These are phyloP conservation scores for Phylloscopus trochiloides DNA, from an alignment of 2,113 vertebrate genomes.

Conservation along the genomic window DNA sequence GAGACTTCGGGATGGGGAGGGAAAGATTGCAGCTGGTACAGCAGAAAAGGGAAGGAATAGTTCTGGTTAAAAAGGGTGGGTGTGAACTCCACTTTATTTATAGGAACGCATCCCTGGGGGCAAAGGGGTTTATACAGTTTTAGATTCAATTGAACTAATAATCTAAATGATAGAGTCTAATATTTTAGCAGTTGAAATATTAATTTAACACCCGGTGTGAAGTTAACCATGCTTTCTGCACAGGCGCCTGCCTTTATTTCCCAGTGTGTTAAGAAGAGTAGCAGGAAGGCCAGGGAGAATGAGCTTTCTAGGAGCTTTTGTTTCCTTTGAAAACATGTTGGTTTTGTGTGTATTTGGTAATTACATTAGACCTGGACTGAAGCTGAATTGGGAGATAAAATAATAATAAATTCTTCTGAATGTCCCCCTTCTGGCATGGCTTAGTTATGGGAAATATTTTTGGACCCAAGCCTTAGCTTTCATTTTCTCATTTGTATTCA, in stretches of 20 bases:
- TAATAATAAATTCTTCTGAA: constrained; percentile 42
- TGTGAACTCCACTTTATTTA: constrained; percentile 75
- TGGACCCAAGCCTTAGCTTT: constrained; percentile 3
- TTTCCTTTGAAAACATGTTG: constrained; percentile 36
- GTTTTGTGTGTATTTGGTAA: constrained; percentile 55
- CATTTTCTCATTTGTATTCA: constrained; percentile 45
- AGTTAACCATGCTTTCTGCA: constrained; percentile 57
- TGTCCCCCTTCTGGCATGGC: background rate
- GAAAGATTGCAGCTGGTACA: constrained; percentile 63
- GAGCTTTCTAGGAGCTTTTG: constrained; percentile 51
- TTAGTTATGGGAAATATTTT: constrained; percentile 38
- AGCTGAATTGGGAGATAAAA: constrained; percentile 43
- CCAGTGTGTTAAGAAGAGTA: constrained; percentile 20
- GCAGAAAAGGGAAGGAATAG: constrained; percentile 41
- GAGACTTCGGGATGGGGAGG: background rate
- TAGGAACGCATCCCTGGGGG: constrained; percentile 58
- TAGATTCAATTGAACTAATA: constrained; percentile 69
- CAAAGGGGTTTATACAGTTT: constrained; percentile 61
- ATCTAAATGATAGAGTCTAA: constrained; percentile 64
- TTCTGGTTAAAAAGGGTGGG: constrained; percentile 70
- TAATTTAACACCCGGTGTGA: constrained; percentile 59
- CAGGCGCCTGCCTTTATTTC: constrained; percentile 29
- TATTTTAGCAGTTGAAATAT: constrained; percentile 70
- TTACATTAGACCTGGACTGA: constrained; percentile 40
- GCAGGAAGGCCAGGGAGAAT: constrained; percentile 29